Evolutionary conservation across 2,797 vertebrate genomes (phyloP), one percentile per base, ranked within the genome.

Genomic region (Oryzias sinensis): DNA sequence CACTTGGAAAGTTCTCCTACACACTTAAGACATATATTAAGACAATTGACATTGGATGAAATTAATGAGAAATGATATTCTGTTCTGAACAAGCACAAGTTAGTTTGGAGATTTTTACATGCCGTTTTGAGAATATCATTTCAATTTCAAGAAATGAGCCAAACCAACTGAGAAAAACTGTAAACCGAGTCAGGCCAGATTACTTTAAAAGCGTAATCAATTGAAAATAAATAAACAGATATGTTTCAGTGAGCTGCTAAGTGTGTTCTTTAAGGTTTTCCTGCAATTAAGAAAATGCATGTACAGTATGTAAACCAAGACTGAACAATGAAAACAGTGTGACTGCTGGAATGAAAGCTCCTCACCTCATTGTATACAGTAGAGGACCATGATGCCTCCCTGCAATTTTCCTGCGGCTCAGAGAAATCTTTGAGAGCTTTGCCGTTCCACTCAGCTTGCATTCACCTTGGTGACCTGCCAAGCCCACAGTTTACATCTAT

Each of bases 391-490:
- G 40, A 59, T 59, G 67, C 72, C 33, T 48, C 49, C 76, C 68
- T 66, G 57, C 59, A 62, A 29, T 72, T 72, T 80, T 64, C 80
- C 74, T 68, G 54, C 22, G 50, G 53, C 56, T 58, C 71, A 24
- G 56, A 62, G 61, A 80, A 83, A 75, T 62, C 53, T 56, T 50
- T 60, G 74, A 81, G 75, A 83, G 64, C 76, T 87, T 89, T 82
- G 80, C 76, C 82, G 87, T 90, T 90, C 84, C 86, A 82, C 75
- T 76, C 76, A 46, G 66, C 70, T 59, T 14, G 27, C 53, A 82
- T 65, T 75, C 69, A 79, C 71, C 78, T 83, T 55, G 64, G 80
- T 85, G 82, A 84, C 74, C 76, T 77, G 66, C 78, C 55, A 74
- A 56, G 59, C 65, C 20, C 74, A 56, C 82, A 74, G 78, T 80